Evolutionary conservation across 2,113 vertebrate species (phyloP), one percentile per base, ranked within the genome.

Genomic region (Calypte anna): DNA sequence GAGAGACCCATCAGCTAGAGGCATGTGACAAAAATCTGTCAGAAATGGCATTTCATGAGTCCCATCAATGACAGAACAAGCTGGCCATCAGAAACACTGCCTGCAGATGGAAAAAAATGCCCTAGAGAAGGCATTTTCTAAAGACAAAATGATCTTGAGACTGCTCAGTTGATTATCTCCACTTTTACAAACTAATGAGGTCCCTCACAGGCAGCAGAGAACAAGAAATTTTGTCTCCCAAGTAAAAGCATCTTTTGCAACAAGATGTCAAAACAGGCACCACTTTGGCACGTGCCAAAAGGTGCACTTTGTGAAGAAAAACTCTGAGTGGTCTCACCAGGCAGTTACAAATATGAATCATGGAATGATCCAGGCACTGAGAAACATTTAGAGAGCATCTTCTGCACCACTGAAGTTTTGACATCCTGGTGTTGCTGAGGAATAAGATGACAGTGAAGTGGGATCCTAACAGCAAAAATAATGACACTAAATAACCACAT

Each of bases 211-310:
- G 57, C 64, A 46, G 64, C n/a, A 17, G 11, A 19, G 63, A 48
- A 14, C 14, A 48, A 69, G 62, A 18, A 51, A 70, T 6, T 1
- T 0, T 16, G 66, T 1, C 62, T 16, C n/a, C 0, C 1, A 74
- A 67, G 54, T 2, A 76, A 62, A 7, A 53, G 82, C 63, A 90
- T 82, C 54, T 80, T 90, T 28, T 53, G 70, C 74, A 82, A 63
- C 66, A 44, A 68, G 62, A 53, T 72, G 85, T 75, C 91, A 84
- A 53, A 59, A 61, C 38, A 72, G 54, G 78, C 72, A 57, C 7
- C 63, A 78, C 0, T 1, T 7, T 23, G 22, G 54, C 43, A 91
- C 82, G 69, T 73, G 82, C 84, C 64, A 84, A 91, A 90, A 81
- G 24, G 24, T 0, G 16, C 33, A 74, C 61, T 91, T 69, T 40